phyloP scores from a whole-genome alignment of 2,113 vertebrate genomes.

The Hippolais icterina region DNA sequence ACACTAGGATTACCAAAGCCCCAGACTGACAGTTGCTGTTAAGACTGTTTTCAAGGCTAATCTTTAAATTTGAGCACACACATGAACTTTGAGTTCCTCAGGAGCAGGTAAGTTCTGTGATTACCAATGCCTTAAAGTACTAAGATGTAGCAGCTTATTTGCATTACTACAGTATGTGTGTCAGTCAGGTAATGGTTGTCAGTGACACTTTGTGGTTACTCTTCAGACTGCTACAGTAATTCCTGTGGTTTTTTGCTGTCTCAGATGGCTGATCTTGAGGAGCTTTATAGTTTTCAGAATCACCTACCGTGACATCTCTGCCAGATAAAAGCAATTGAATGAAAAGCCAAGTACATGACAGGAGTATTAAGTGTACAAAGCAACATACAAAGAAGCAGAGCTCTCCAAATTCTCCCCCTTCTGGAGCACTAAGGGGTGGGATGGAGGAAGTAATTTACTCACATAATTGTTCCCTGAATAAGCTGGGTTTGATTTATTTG shows the following conservation, averaged over 20 bases:
- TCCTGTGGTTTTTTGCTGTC: background rate
- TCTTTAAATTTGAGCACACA: background rate
- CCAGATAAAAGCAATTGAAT: background rate
- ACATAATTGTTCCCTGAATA: background rate
- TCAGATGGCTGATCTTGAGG: background rate
- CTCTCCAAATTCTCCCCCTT: background rate
- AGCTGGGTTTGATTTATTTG: background rate
- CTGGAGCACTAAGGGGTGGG: rapidly evolving
- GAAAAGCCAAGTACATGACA: background rate
- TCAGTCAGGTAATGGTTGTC: background rate
- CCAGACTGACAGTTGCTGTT: constrained; percentile 17
- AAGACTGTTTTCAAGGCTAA: constrained; percentile 10
- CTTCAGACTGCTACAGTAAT: background rate
- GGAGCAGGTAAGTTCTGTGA: background rate
- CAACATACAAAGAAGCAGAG: background rate
- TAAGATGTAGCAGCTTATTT: background rate
- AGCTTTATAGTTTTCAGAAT: background rate
- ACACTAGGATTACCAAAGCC: constrained; percentile 6
- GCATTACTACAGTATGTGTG: background rate
- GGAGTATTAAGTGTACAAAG: background rate
- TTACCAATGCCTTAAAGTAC: background rate
- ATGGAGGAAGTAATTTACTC: rapidly evolving
- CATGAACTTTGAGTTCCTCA: background rate
- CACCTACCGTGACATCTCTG: background rate
- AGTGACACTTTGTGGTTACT: background rate